Evolutionary conservation across 1,140 invertebrate genomes (phyloP).

Genomic region (Myzus persicae): DNA sequence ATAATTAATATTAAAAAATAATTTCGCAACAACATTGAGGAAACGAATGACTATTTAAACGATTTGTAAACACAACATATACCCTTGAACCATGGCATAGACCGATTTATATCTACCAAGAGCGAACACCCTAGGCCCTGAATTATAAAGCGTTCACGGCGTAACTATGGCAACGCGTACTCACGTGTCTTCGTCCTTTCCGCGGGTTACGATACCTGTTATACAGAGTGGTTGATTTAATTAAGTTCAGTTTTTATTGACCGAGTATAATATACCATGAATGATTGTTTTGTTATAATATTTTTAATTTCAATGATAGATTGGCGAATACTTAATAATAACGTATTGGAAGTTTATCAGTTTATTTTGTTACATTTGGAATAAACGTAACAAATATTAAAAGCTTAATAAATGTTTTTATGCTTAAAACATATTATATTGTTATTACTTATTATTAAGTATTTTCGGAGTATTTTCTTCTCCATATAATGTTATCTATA

Average conservation of each 20-base stretch:
- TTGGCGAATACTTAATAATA: neutral
- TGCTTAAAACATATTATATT: too few relatives aligned
- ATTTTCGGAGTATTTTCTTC: too few relatives aligned
- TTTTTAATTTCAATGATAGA: neutral
- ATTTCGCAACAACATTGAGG: constrained; percentile 30
- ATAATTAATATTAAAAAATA: constrained; percentile 16
- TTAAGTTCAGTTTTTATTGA: neutral
- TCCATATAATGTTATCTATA: too few relatives aligned
- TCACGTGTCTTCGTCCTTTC: neutral
- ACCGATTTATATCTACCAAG: neutral
- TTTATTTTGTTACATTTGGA: too few relatives aligned
- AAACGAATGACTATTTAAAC: neutral
- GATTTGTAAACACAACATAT: constrained; percentile 24
- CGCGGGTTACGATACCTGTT: neutral
- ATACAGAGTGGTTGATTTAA: constrained; percentile 21
- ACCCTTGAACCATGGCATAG: constrained; percentile 19
- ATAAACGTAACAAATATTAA: too few relatives aligned
- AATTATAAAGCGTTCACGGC: neutral
- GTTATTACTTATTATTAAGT: too few relatives aligned
- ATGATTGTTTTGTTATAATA: neutral
- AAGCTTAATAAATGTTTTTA: too few relatives aligned
- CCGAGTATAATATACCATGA: neutral
- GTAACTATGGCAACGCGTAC: neutral
- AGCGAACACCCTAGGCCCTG: neutral
- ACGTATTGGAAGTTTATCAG: neutral